A percentile compares a stretch with the other conserved stretches of the same genome.
phyloP scores from a whole-genome alignment of 2,113 vertebrate species.

The Rhinoderma darwinii region DNA sequence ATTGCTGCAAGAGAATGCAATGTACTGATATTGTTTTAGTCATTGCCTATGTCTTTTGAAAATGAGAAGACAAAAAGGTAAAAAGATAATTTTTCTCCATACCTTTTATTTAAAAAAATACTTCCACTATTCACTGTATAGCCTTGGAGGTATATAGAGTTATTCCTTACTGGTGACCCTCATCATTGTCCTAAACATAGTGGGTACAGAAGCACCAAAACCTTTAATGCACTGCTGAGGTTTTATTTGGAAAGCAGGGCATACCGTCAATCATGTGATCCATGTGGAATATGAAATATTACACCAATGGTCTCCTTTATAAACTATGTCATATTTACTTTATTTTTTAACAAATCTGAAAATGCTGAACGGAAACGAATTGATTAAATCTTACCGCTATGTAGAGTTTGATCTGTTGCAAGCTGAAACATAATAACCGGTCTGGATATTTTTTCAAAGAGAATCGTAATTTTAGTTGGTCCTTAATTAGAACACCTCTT shows the following conservation, averaged over 20 bases:
- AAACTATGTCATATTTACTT: no score
- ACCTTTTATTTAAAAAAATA: background rate
- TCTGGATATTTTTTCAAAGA: background rate
- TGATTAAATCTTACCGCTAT: background rate
- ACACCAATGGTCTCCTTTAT: no score
- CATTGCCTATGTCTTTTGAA: background rate
- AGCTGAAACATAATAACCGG: background rate
- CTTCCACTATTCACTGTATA: background rate
- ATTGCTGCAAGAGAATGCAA: background rate
- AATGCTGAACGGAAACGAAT: no score
- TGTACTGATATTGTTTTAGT: background rate
- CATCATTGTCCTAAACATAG: background rate
- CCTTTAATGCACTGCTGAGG: background rate
- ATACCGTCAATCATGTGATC: background rate
- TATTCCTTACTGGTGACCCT: background rate
- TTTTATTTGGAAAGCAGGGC: background rate
- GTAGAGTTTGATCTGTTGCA: background rate
- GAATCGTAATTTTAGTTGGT: constrained; percentile 2
- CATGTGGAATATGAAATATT: background rate
- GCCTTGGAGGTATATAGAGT: no score
- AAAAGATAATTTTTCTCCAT: no score
- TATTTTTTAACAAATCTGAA: no score
- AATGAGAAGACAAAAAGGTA: no score
- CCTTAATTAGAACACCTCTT: constrained; percentile 11
- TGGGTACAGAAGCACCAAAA: background rate